Percentiles rank a stretch among this genome's conserved stretches.
These are phyloP conservation scores for Chromoteleia sp. DNA, from an alignment of 2,888 invertebrate genomes.

Conservation along the genomic window DNA sequence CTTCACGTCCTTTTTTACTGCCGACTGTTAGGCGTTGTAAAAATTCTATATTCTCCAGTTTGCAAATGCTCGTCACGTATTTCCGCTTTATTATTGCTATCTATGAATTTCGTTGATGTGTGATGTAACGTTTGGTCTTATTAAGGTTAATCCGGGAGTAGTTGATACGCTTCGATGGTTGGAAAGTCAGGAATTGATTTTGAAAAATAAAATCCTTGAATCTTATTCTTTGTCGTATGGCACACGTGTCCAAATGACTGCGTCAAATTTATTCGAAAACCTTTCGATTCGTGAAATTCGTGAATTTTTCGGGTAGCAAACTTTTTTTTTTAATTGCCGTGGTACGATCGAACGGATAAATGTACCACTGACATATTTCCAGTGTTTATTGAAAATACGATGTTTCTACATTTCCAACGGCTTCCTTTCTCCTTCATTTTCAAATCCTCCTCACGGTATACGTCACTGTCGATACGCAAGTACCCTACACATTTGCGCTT, in stretches of 20 bases:
- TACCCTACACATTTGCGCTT: conserved; percentile 77
- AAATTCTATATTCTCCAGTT: conserved; percentile 48
- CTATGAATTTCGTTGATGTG: conserved; percentile 51
- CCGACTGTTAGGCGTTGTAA: conserved; percentile 43
- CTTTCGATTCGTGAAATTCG: neutral
- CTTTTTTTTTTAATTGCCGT: conserved; percentile 34
- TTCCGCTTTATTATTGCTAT: conserved; percentile 53
- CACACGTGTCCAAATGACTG: conserved; percentile 13
- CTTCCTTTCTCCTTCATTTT: conserved; percentile 67
- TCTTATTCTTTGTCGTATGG: conserved; percentile 11
- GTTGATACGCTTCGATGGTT: conserved; percentile 28
- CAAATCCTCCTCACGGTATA: conserved; percentile 73
- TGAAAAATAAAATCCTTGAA: conserved; percentile 8
- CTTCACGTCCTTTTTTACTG: conserved; percentile 46
- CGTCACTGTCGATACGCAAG: conserved; percentile 73
- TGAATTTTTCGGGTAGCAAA: neutral
- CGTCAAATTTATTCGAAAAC: neutral
- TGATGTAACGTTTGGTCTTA: conserved; percentile 53
- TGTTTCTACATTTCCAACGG: conserved; percentile 33
- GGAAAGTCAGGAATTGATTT: conserved; percentile 37
- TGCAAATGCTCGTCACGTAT: conserved; percentile 56
- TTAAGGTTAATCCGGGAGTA: conserved; percentile 36
- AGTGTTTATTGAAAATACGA: conserved; percentile 50
- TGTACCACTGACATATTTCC: conserved; percentile 25
- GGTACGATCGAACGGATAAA: neutral